Evolutionary conservation across 2,888 invertebrate genomes (phyloP), one percentile per base, ranked within the genome.

Genomic region (Dendrolimus pini): DNA sequence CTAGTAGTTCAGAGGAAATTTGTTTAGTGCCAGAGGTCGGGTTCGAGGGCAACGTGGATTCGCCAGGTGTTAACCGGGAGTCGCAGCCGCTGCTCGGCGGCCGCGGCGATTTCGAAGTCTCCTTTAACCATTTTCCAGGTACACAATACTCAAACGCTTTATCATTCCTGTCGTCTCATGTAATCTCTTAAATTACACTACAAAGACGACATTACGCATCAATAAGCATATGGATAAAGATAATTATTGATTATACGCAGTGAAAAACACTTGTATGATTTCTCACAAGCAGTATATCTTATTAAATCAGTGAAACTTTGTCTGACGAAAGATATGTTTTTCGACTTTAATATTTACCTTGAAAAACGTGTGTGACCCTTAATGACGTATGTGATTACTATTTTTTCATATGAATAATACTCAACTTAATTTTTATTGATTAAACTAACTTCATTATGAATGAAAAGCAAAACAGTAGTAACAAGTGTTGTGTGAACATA

Each of bases 31-130:
- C 96, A 69, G 96, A 96, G 88, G 94, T 97, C 70, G 94, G 93
- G 67, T 97, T 96, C 85, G 95, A 95, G 88, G 93, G 94, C 88
- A 93, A 93, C 91, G 94, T 96, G 94, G 96, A 96, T 93, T 95
- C 95, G 57, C 93, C 95, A 80, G 94, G 95, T 65, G 93, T 94
- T 64, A 96, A 95, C 89, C 93, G 97, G 78, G 98, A 98, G 93
- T 97, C 96, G 89, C 98, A 98, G 92, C 98, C 98, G 82, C 94
- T 98, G 68, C 93, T 98, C 58, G 96, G 96, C 88, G 95, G 96
- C 90, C 94, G 94, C 82, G 93, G 94, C 82, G 95, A 95, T 76
- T 88, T 90, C 74, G 92, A 94, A 69, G 95, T 95, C 69, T 93
- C 95, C 63, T 95, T 93, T 77, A 97, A 98, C 84, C 94, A 95